A percentile compares a stretch with the other conserved stretches of the same genome.
Evolutionary conservation across 2,888 invertebrate genomes (phyloP).

Genomic region (Rhabditoides inermis): DNA sequence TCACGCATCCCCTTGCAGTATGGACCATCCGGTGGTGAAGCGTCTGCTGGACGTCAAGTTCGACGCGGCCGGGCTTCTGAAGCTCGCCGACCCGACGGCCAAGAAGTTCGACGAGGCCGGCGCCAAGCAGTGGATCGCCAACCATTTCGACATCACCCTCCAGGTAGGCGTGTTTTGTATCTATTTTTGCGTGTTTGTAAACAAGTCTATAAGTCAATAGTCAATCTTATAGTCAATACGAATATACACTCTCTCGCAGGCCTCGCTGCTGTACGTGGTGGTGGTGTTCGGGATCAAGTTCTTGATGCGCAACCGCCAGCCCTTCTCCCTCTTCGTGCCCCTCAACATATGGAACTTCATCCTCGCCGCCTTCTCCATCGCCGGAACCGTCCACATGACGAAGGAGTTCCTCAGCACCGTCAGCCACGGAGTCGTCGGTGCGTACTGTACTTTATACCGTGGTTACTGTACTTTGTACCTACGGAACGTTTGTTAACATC

Average conservation of each 20-base stretch:
- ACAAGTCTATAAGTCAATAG: too few relatives aligned
- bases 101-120: conserved; percentile 26
- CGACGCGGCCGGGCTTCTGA: conserved; percentile 21
- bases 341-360: conserved; percentile 55
- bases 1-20: too few relatives aligned
- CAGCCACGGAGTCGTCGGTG: conserved; percentile 28
- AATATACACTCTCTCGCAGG: conserved; percentile 21
- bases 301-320: conserved; percentile 53
- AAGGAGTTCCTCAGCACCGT: conserved; percentile 30
- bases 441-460: too few relatives aligned
- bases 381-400: conserved; percentile 26
- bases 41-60: conserved; percentile 25
- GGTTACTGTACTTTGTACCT: too few relatives aligned
- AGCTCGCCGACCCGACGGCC: conserved; percentile 24
- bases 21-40: background rate
- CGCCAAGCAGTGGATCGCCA: conserved; percentile 21
- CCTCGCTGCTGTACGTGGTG: conserved; percentile 27
- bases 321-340: conserved; percentile 53
- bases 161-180: conserved; percentile 25
- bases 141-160: conserved; percentile 44
- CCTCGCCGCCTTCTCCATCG: conserved; percentile 54
- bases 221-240: too few relatives aligned
- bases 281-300: conserved; percentile 53
- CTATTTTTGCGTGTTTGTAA: background rate
- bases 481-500: background rate